A percentile compares a stretch with the other conserved stretches of the same genome.
Evolutionary conservation across 2,113 vertebrate genomes (phyloP).

Genomic region (Nematolebias whitei): DNA sequence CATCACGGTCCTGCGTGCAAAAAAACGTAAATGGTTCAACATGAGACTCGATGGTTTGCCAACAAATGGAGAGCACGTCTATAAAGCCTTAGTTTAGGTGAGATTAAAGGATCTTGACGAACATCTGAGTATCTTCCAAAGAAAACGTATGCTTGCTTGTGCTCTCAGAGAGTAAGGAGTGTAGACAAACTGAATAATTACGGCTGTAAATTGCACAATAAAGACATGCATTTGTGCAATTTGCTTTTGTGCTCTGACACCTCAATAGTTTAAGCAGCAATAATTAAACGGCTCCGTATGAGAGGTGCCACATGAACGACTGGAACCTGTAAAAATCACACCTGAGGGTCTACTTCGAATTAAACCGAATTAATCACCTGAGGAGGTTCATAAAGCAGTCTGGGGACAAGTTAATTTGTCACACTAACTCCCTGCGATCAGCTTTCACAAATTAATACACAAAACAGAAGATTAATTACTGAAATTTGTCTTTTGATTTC

Average conservation of each 20-base stretch:
- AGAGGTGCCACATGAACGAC: conserved; percentile 63
- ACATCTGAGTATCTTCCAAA: conserved; percentile 7
- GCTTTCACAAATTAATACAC: conserved; percentile 15
- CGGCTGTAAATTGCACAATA: conserved; percentile 64
- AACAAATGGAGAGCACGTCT: conserved; percentile 89
- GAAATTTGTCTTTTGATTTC: conserved; percentile 36
- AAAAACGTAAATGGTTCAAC: too few relatives aligned
- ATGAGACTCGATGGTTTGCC: conserved; percentile 86
- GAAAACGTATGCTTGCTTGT: conserved; percentile 17
- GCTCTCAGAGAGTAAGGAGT: conserved; percentile 10
- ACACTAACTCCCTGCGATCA: conserved; percentile 23
- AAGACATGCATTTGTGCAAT: conserved; percentile 55
- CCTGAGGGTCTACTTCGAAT: conserved; percentile 71
- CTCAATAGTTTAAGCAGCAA: conserved; percentile 62
- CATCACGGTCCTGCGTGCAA: conserved; percentile 88
- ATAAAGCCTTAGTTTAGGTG: conserved; percentile 70
- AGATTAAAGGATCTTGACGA: background rate
- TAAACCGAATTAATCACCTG: conserved; percentile 72
- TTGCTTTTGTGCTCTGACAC: conserved; percentile 68
- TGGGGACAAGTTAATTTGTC: conserved; percentile 41
- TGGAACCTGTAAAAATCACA: conserved; percentile 66
- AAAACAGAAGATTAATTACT: conserved; percentile 21
- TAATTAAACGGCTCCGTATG: conserved; percentile 72
- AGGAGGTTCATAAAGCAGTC: conserved; percentile 60
- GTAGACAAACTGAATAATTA: conserved; percentile 62